Evolutionary conservation across 1,140 invertebrate genomes (phyloP), one percentile per base, ranked within the genome.

Genomic region (Drosophila littoralis): DNA sequence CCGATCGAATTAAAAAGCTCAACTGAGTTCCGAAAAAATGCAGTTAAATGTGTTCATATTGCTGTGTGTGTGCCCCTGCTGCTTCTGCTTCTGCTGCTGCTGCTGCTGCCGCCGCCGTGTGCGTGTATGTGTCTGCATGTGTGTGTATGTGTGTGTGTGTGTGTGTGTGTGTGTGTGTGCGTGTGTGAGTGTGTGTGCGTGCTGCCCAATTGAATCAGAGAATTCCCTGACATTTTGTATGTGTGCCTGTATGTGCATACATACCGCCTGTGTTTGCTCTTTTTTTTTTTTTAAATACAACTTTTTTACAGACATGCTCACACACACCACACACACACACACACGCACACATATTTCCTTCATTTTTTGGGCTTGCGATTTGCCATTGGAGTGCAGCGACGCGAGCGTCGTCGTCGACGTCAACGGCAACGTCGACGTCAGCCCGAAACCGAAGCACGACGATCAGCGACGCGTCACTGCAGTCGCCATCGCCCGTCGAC

Each of bases 11-110:
- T 91, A 91, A 92, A 90, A 92, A 92, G 89, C 84, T 92, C 91
- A 92, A 92, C 91, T 92, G 91, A 91, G 91, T 91, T 91, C 79
- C 81, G 83, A 90, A 91, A 91, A 91, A 89, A 79, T 91, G 91
- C 91, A 90, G 80, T 89, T 78, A 89, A 89, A 82, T 84, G 75
- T 85, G 75, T 59, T 52, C 52, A 52, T 48, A 48, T 63, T 50
- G 43, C 15, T 61, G 50, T 75, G 22, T 28, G 79, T 40, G 38
- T 28, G 17, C 45, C 45, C 10, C 54, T 59, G 40, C 63, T 72
- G 50, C 71, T 69, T 43, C 72, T 69, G 46, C 46, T 22, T 22
- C 22, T 66, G n/a, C 7, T n/a, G 9, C 22, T 66, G 40, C 32
- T 28, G 17, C 74, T 36, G 75, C 17, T 46, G 13, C 35, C 61